Conservation (phyloP, 2,113 vertebrate species). For the Cyphomyrus discorhynchus region DNA sequence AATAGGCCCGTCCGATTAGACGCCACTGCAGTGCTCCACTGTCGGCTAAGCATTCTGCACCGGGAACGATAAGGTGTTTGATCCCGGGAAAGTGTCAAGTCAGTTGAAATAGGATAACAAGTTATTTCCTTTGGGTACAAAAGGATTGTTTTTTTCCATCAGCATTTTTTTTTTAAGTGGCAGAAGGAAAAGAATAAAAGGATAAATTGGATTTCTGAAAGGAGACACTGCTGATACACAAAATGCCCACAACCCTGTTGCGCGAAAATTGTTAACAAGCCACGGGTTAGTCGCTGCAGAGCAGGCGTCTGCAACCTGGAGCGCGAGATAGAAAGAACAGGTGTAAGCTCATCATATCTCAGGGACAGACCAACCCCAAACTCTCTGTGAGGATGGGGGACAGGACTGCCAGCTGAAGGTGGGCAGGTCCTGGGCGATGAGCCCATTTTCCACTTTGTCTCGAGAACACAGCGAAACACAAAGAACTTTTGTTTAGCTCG, state of each 20-base stretch:
- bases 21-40: slow-evolving; percentile 38
- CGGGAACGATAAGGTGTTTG: slow-evolving; percentile 57
- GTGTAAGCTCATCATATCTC: slow-evolving; percentile 11
- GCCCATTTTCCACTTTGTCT: not conserved
- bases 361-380: not conserved
- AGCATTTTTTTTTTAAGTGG: slow-evolving; percentile 57
- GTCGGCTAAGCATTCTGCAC: slow-evolving; percentile 50
- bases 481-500: not conserved
- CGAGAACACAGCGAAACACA: not conserved
- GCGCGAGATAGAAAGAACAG: not conserved
- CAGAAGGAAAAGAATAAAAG: slow-evolving; percentile 44
- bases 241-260: slow-evolving; percentile 43
- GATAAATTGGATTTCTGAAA: slow-evolving; percentile 57
- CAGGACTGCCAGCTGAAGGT: not conserved
- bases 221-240: slow-evolving; percentile 36
- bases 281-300: not conserved
- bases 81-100: slow-evolving; percentile 60
- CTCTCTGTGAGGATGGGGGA: not conserved
- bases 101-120: slow-evolving; percentile 60
- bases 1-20: slow-evolving; percentile 38
- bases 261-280: slow-evolving; percentile 13
- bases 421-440: not conserved
- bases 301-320: not conserved
- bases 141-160: slow-evolving; percentile 47
- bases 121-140: slow-evolving; percentile 49